A percentile compares a stretch with the other conserved stretches of the same genome.
Conservation (phyloP, 2,797 vertebrate species). For the Ptychobarbus kaznakovi region DNA sequence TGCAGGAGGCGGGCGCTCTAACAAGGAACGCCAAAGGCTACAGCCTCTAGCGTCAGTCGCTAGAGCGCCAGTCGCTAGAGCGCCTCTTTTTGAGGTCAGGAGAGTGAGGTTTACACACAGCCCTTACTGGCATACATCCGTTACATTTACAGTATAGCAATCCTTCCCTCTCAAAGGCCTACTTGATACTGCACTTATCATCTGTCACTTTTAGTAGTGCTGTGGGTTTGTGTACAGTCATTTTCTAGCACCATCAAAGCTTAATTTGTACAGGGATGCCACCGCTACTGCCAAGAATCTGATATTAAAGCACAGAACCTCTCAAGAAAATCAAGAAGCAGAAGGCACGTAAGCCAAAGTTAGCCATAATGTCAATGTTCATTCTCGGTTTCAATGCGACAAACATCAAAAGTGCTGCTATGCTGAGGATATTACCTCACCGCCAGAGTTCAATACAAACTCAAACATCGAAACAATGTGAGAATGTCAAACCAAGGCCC, state of each 20-base stretch:
- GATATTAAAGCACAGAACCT: conserved; percentile 18
- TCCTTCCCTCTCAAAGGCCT: conserved; percentile 55
- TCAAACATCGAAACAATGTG: conserved; percentile 54
- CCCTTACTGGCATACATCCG: too few species aligned
- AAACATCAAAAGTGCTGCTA: conserved; percentile 48
- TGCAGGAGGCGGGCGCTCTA: too few species aligned
- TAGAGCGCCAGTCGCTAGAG: too few species aligned
- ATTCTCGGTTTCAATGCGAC: conserved; percentile 16
- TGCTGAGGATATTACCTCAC: conserved; percentile 64
- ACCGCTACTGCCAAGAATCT: background rate
- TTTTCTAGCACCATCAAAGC: conserved; percentile 12
- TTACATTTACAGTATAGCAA: conserved; percentile 57
- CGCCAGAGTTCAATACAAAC: conserved; percentile 41
- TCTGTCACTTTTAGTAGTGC: conserved; percentile 42
- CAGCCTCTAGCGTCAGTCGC: too few species aligned
- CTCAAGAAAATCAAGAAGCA: conserved; percentile 27
- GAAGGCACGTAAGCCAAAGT: conserved; percentile 10
- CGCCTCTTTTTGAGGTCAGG: too few species aligned
- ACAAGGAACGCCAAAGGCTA: too few species aligned
- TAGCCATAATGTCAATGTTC: conserved; percentile 25
- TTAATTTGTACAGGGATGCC: conserved; percentile 20
- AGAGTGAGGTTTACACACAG: too few species aligned
- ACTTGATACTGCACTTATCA: conserved; percentile 52
- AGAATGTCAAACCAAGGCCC: conserved; percentile 54
- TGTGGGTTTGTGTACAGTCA: conserved; percentile 29